Conservation (phyloP, 2,797 vertebrate species). For the Microctenopoma steveboyesi region DNA sequence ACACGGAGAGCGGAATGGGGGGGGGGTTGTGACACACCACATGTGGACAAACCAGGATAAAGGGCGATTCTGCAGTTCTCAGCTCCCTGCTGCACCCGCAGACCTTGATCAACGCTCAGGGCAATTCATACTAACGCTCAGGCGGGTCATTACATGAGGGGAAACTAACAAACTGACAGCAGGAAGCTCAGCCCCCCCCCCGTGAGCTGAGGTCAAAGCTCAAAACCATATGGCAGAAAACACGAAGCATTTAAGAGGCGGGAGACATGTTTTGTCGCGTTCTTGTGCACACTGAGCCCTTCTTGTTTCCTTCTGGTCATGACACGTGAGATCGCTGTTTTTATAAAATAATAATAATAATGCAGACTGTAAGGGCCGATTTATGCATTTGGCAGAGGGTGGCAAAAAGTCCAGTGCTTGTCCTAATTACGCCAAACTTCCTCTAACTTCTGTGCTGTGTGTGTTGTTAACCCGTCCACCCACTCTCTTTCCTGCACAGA, state of each 20-base stretch:
- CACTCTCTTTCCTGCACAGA: no score
- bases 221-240: constrained; percentile 7
- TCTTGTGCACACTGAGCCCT: background rate
- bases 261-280: background rate
- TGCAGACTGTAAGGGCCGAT: no score
- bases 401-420: no score
- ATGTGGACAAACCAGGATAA: constrained; percentile 34
- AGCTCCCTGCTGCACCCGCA: constrained; percentile 60
- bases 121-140: constrained; percentile 37
- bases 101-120: constrained; percentile 51
- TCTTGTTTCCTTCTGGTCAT: no score
- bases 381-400: no score
- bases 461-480: no score
- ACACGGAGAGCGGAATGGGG: background rate
- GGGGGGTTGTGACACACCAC: background rate
- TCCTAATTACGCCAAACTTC: no score
- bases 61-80: constrained; percentile 53
- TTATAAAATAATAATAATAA: no score
- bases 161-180: constrained; percentile 25
- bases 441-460: no score
- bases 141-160: constrained; percentile 24
- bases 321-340: no score
- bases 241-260: background rate
- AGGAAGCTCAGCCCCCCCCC: background rate
- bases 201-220: constrained; percentile 40